Evolutionary conservation across 2,888 invertebrate genomes (phyloP), one percentile per base, ranked within the genome.

Genomic region (Pandemis cinnamomeana): DNA sequence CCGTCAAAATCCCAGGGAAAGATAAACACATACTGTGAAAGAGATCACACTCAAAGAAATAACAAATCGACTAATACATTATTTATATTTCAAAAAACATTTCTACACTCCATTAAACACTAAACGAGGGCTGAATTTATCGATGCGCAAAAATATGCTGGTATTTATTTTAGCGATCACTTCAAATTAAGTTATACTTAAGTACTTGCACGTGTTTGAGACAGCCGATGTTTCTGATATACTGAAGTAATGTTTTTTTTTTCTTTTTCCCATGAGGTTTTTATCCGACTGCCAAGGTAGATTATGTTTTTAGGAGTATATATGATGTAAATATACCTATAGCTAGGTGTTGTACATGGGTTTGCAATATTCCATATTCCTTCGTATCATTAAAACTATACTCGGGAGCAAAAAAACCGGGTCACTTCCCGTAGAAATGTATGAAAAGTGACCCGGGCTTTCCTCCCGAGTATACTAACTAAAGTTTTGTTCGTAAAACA

Each of bases 21-120:
- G 7, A 55, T 15, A 20, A 55, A 55, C 8, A 55, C 6, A 5
- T 53, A 7, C 51, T 55, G 7, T 20, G 55, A 55, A 55, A 55
- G 5, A 55, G 55, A 55, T 20, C 8, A 55, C 55, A 20, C 20
- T 55, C 55, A 55, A 20, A n/a, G 55, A 55, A 55, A 55, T 55
- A 55, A 55, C 55, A 20, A 55, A 55, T 55, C 55, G 20, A 20
- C 8, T 55, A 20, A 20, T 55, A 55, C 20, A 55, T 55, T 20
- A 55, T 55, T 55, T 55, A 55, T 55, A 55, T 55, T 51, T 55
- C 55, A 20, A 20, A 53, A 55, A 55, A 55, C 55, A 55, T 55
- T 20, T 15, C 20, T 55, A 15, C 55, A 55, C 55, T 55, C 55
- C 55, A 55, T 55, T 55, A 55, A 55, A 55, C 55, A 55, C 8